Conservation (phyloP, 2,113 vertebrate genomes). For the Colaptes auratus region DNA sequence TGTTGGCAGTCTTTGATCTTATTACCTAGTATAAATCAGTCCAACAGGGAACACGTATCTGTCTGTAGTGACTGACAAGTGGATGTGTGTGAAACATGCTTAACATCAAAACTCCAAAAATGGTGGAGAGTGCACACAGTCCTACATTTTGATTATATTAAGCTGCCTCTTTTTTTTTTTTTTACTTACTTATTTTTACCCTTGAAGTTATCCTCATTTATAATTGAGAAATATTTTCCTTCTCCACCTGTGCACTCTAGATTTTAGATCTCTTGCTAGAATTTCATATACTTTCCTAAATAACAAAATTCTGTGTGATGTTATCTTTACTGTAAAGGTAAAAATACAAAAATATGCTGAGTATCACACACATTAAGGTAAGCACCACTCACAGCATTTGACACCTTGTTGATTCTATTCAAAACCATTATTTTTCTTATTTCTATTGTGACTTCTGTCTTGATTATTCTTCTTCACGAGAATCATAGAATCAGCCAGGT, state of each 20-base stretch:
- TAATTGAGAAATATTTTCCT: neutral
- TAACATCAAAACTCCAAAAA: neutral
- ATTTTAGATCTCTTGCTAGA: neutral
- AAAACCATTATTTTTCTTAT: neutral
- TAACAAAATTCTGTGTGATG: neutral
- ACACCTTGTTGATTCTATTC: neutral
- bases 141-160: neutral
- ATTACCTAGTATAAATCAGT: neutral
- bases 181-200: neutral
- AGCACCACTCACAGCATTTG: neutral
- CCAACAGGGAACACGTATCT: neutral
- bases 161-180: neutral
- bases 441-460: neutral
- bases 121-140: neutral
- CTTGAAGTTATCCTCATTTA: neutral
- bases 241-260: neutral
- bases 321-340: neutral
- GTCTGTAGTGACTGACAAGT: neutral
- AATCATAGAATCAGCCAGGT: too few species aligned
- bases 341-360: neutral
- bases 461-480: neutral
- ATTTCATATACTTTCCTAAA: neutral
- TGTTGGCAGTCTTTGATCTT: neutral
- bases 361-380: neutral
- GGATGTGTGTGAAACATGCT: neutral